These are phyloP conservation scores for Ascaphus truei DNA, from an alignment of 2,113 vertebrate genomes.

Conservation along the genomic window DNA sequence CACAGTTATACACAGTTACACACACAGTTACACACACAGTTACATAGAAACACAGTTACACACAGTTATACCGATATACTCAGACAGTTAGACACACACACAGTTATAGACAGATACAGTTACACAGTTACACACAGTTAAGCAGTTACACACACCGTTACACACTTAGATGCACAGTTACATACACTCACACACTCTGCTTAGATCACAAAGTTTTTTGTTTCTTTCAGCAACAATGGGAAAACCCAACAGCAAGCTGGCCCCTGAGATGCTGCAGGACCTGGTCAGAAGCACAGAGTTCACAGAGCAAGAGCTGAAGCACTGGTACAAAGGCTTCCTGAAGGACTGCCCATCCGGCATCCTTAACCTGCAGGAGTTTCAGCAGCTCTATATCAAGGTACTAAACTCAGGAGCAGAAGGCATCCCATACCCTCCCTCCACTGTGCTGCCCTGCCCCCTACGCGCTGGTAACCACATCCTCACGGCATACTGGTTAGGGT, in stretches of 20 bases:
- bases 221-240: conserved; percentile 69
- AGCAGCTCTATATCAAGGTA: conserved; percentile 97
- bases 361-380: conserved; percentile 96
- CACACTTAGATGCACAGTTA: too few relatives aligned
- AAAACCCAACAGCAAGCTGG: conserved; percentile 95
- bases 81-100: too few relatives aligned
- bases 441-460: conserved; percentile 69
- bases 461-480: too few relatives aligned
- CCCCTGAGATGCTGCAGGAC: conserved; percentile 93
- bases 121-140: too few relatives aligned
- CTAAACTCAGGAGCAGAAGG: background rate
- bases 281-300: conserved; percentile 93
- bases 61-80: too few relatives aligned
- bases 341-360: conserved; percentile 95
- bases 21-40: too few relatives aligned
- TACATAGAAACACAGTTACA: too few relatives aligned
- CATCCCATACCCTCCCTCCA: background rate
- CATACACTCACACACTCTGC: too few relatives aligned
- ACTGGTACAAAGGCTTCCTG: conserved; percentile 98
- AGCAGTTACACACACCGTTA: too few relatives aligned
- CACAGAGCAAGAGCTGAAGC: conserved; percentile 94
- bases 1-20: too few relatives aligned
- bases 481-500: too few relatives aligned
- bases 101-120: too few relatives aligned
- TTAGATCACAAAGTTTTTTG: background rate